A percentile compares a stretch with the other conserved stretches of the same genome.
phyloP scores from a whole-genome alignment of 2,888 invertebrate genomes.

The Nymphalis polychloros region DNA sequence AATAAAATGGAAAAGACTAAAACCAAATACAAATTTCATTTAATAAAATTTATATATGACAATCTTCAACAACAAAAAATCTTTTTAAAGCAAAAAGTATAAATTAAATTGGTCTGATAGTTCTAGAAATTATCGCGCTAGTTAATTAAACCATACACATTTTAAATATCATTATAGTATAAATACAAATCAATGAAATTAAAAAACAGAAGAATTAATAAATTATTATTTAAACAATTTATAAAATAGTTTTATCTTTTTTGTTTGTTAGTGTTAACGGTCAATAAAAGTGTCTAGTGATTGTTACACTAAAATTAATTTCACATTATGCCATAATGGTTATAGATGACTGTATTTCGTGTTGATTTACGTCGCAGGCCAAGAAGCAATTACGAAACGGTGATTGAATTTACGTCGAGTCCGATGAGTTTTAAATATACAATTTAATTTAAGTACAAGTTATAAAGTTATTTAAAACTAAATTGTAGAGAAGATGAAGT shows the following conservation, averaged over 20 bases:
- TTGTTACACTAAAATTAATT: slow-evolving; percentile 40
- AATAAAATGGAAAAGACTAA: too few relatives aligned
- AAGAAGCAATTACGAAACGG: slow-evolving; percentile 30
- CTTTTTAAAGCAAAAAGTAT: too few relatives aligned
- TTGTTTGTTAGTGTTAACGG: not conserved
- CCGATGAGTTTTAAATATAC: slow-evolving; percentile 3
- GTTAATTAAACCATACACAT: too few relatives aligned
- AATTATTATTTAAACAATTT: not conserved
- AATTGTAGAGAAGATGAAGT: not conserved
- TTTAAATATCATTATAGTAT: too few relatives aligned
- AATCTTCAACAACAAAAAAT: too few relatives aligned
- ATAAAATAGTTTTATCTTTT: not conserved
- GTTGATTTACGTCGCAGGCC: slow-evolving; percentile 40
- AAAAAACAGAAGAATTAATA: not conserved
- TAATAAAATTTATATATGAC: too few relatives aligned
- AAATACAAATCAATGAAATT: too few relatives aligned
- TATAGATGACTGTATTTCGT: slow-evolving; percentile 44
- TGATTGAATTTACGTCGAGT: slow-evolving; percentile 32
- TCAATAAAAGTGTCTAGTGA: slow-evolving; percentile 13
- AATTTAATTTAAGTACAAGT: not conserved
- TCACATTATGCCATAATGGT: slow-evolving; percentile 39
- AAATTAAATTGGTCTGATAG: too few relatives aligned
- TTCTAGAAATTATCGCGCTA: too few relatives aligned
- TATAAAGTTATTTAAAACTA: not conserved
- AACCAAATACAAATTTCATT: too few relatives aligned